Evolutionary conservation across 2,888 invertebrate species (phyloP).

Genomic region (Chrysolina americana): DNA sequence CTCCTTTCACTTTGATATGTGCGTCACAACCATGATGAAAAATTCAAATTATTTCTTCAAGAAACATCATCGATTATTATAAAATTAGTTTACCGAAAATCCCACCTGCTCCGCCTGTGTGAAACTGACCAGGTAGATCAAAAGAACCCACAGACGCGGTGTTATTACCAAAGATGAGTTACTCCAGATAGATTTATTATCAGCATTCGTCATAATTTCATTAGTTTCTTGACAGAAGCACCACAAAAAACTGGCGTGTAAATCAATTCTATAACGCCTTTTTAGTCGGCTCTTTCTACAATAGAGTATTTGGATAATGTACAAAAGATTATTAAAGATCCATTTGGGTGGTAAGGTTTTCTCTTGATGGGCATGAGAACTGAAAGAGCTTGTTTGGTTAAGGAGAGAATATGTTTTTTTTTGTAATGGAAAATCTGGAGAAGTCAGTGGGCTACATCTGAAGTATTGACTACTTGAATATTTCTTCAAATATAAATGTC

Average conservation of each 20-base stretch:
- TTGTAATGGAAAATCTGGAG: too few species aligned
- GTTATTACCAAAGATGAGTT: slow-evolving; percentile 38
- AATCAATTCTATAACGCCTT: slow-evolving; percentile 50
- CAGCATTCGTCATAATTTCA: slow-evolving; percentile 50
- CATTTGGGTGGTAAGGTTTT: slow-evolving; percentile 35
- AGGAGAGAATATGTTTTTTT: too few species aligned
- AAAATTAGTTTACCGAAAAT: too few species aligned
- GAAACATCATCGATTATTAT: too few species aligned
- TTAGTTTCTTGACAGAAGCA: slow-evolving; percentile 47
- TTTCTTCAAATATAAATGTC: too few species aligned
- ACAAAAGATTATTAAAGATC: slow-evolving; percentile 30
- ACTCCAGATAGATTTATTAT: slow-evolving; percentile 45
- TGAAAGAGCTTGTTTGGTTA: background rate
- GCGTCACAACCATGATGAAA: too few species aligned
- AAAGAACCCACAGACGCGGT: slow-evolving; percentile 29
- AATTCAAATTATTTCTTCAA: too few species aligned
- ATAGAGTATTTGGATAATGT: slow-evolving; percentile 34
- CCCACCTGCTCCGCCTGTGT: slow-evolving; percentile 8
- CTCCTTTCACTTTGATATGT: too few species aligned
- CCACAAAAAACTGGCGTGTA: slow-evolving; percentile 43
- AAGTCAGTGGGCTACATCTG: background rate
- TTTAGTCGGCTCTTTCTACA: slow-evolving; percentile 42
- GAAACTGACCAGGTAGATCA: slow-evolving; percentile 34
- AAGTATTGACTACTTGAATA: background rate
- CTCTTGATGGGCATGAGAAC: slow-evolving; percentile 4